Evolutionary conservation across 2,888 invertebrate species (phyloP).

Genomic region (Acleris literana): DNA sequence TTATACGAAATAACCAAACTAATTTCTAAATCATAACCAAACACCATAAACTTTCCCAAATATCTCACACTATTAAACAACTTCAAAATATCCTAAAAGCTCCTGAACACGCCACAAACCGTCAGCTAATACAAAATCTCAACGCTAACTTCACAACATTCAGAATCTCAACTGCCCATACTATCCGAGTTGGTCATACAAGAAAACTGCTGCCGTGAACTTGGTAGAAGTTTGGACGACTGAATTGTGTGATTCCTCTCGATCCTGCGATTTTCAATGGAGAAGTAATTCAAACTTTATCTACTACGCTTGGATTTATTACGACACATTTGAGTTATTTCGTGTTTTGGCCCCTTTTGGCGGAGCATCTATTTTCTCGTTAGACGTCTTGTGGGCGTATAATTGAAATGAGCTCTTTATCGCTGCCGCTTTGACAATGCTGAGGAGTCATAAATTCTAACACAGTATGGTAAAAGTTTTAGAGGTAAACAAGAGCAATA

Average conservation of each 20-base stretch:
- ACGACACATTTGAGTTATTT: conserved; percentile 39
- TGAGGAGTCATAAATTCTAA: conserved; percentile 17
- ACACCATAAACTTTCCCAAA: background rate
- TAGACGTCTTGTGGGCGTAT: conserved; percentile 24
- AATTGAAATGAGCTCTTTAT: conserved; percentile 36
- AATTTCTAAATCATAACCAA: no score
- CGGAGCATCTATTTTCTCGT: conserved; percentile 20
- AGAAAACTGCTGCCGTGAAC: conserved; percentile 38
- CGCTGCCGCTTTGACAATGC: conserved; percentile 24
- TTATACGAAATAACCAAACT: no score
- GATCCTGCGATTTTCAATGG: conserved; percentile 41
- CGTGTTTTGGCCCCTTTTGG: conserved; percentile 28
- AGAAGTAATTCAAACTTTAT: conserved; percentile 42
- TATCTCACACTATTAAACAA: background rate
- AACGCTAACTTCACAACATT: conserved; percentile 12
- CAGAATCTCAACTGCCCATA: conserved; percentile 31
- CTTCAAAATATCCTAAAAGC: conserved; percentile 3
- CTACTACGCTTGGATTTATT: conserved; percentile 38
- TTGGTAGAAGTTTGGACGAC: conserved; percentile 25
- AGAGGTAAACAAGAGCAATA: conserved; percentile 35
- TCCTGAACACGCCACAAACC: conserved; percentile 1
- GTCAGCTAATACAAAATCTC: conserved; percentile 19
- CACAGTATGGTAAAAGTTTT: conserved; percentile 36
- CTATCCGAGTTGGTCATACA: conserved; percentile 31
- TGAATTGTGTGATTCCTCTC: conserved; percentile 27